A percentile compares a stretch with the other conserved stretches of the same genome.
These are phyloP conservation scores for Ara ararauna DNA, from an alignment of 2,797 vertebrate species.

Conservation along the genomic window DNA sequence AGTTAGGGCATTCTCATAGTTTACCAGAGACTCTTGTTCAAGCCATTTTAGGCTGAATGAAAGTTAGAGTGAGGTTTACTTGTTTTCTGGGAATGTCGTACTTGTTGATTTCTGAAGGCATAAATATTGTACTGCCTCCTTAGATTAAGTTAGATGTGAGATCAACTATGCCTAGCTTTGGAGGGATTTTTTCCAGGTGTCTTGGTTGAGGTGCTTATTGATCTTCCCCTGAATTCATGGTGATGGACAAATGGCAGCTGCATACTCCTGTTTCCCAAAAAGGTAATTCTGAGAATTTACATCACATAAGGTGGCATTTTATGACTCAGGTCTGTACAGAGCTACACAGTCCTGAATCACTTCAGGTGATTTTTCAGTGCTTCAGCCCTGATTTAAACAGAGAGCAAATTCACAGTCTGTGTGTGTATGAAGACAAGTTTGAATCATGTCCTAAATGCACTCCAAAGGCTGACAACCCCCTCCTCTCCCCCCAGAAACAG, in stretches of 20 bases:
- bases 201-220: neutral
- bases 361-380: neutral
- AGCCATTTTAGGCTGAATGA: neutral
- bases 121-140: neutral
- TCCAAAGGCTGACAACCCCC: neutral
- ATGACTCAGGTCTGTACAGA: neutral
- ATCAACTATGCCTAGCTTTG: neutral
- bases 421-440: neutral
- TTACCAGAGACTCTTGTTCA: neutral
- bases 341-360: neutral
- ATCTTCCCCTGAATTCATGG: neutral
- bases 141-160: neutral
- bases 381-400: neutral
- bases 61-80: neutral
- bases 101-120: neutral
- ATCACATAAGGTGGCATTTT: neutral
- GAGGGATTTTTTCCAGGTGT: neutral
- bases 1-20: neutral
- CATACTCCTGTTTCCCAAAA: neutral
- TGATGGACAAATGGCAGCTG: neutral
- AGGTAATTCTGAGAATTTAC: neutral
- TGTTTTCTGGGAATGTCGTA: neutral
- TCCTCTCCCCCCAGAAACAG: neutral
- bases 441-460: neutral
- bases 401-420: neutral